These are phyloP conservation scores for Maccullochella peelii DNA, from an alignment of 2,113 vertebrate genomes.

Conservation along the genomic window DNA sequence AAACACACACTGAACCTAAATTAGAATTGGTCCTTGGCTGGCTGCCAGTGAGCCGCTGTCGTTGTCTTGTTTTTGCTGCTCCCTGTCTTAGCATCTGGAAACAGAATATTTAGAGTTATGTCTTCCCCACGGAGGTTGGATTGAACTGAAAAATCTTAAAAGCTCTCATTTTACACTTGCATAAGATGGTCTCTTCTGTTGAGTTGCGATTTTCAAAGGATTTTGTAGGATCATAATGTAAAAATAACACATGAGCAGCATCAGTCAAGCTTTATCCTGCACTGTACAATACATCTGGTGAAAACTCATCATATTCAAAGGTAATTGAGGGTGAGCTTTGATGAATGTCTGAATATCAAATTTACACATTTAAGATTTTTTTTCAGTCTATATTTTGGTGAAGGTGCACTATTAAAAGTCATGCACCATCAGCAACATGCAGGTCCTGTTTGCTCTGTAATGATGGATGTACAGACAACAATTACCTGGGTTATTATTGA, in stretches of 20 bases:
- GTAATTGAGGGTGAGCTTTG: no score
- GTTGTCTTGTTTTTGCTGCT: constrained; percentile 21
- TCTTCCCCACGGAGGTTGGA: background rate
- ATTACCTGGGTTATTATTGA: no score
- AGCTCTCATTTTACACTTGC: background rate
- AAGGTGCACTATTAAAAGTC: no score
- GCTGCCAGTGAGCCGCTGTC: constrained; percentile 14
- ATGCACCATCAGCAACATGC: no score
- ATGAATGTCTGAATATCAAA: no score
- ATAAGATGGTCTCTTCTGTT: background rate
- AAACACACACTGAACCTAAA: constrained; percentile 25
- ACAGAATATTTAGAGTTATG: constrained; percentile 32
- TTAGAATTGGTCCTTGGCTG: constrained; percentile 42
- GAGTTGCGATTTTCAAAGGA: background rate
- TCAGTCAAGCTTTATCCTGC: background rate
- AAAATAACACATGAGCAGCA: no score
- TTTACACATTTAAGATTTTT: no score
- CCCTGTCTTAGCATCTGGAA: constrained; percentile 19
- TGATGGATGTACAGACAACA: no score
- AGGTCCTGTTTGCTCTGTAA: no score
- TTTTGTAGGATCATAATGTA: no score
- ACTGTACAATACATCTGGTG: background rate
- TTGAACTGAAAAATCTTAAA: no score
- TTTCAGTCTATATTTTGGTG: no score
- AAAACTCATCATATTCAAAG: background rate